Evolutionary conservation across 2,888 invertebrate genomes (phyloP).

Genomic region (Apeira syringaria): DNA sequence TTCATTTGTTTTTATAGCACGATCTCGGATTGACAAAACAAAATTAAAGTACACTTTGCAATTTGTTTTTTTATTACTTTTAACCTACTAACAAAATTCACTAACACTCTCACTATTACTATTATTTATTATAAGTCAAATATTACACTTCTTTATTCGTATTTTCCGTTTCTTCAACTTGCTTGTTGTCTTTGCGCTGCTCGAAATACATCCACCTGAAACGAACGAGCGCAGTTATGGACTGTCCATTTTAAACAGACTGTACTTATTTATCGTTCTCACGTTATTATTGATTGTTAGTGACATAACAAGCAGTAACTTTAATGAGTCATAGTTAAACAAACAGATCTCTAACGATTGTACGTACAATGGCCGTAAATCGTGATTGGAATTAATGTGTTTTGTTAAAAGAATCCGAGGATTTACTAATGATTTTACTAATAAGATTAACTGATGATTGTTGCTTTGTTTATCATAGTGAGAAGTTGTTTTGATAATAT

Average conservation of each 20-base stretch:
- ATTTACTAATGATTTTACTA: no score
- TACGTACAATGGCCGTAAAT: no score
- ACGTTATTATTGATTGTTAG: constrained; percentile 6
- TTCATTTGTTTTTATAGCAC: constrained; percentile 17
- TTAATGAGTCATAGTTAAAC: constrained; percentile 1
- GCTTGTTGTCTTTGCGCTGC: constrained; percentile 54
- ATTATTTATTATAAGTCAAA: constrained; percentile 36
- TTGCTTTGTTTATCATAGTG: no score
- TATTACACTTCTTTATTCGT: constrained; percentile 46
- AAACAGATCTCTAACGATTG: neutral
- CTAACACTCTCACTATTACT: constrained; percentile 48
- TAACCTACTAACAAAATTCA: constrained; percentile 36
- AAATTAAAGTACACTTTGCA: constrained; percentile 27
- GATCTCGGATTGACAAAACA: constrained; percentile 2
- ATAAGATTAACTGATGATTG: no score
- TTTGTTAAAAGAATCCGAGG: no score
- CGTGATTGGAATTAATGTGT: no score
- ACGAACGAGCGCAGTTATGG: constrained; percentile 26
- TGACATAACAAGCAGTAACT: constrained; percentile 10
- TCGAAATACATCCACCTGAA: constrained; percentile 88
- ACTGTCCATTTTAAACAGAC: constrained; percentile 1
- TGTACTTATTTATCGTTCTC: constrained; percentile 13
- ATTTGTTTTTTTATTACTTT: constrained; percentile 31
- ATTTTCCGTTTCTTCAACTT: constrained; percentile 47
- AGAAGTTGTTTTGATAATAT: no score